Base-by-base conservation (phyloP, 1,140 invertebrate species). In the Dendrolimus kikuchii region DNA sequence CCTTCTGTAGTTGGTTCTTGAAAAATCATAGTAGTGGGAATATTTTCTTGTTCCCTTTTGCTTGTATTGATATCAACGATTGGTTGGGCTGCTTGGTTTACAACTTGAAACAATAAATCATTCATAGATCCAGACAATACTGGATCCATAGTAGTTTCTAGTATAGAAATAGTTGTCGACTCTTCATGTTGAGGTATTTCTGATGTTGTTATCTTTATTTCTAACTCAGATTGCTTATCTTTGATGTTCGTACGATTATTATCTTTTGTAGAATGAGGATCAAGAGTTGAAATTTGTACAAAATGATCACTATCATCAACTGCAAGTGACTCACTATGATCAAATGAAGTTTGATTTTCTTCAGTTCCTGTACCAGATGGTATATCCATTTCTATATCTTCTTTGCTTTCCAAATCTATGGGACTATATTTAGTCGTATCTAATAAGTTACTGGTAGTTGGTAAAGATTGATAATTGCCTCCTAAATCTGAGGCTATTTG, bases 401-500 rank as follows among this genome's bases (percentile, higher is more conserved):
- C 81, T 64, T 86, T 86, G 46, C 80, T 85, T 65, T 86, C 83
- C 42, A 83, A 58, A 48, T 71, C 62, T 5, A 73, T 60, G 23
- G 55, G 60, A 55, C 57, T 71, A 38, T 63, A 40, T 60, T 79
- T 71, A 38, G 69, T 73, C 4, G 51, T 64, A 54, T 84, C 79
- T 48, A 77, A 46, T 53, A 79, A 57, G 55, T 74, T 71, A 52
- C 57, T 74, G 7, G 74, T 59, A 9, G 79, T 81, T 6, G 79
- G 72, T 5, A 76, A 47, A 38, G 81, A 71, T 54, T 53, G 60
- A 58, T 68, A 82, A 47, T 68, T 73, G 42, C 59, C 60, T 9
- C 80, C 81, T n/a, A 86, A 60, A 62, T 85, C 81, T 5, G 81
- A 82, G 42, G 83, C 80, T 52, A 86, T 86, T 71, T 86, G 83